These are phyloP conservation scores for Drosophila paulistorum DNA, from an alignment of 1,140 invertebrate species.

Conservation along the genomic window DNA sequence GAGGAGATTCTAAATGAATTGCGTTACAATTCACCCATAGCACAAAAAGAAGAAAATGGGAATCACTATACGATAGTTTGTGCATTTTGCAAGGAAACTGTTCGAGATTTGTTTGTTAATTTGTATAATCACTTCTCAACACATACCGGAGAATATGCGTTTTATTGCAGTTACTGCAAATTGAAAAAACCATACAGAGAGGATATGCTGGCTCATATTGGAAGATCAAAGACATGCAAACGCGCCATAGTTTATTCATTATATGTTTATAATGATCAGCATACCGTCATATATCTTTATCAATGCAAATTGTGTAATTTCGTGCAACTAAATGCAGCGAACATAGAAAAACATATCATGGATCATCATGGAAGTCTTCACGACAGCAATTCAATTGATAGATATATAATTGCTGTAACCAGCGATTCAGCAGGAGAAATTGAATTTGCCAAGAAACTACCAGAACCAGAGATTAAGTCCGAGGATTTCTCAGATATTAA, in stretches of 20 bases:
- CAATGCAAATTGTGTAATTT: constrained; percentile 8
- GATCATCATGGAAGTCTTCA: constrained; percentile 9
- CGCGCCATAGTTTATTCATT: neutral
- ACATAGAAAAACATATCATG: constrained; percentile 4
- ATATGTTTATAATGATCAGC: neutral
- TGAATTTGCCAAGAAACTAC: neutral
- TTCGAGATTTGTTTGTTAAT: neutral
- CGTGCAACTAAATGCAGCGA: constrained; percentile 10
- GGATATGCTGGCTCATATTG: neutral
- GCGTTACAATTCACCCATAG: neutral
- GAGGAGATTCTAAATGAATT: neutral
- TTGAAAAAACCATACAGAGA: constrained; percentile 3
- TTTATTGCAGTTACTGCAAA: constrained; percentile 9
- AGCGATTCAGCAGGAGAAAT: neutral
- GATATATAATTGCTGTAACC: neutral
- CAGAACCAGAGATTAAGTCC: neutral
- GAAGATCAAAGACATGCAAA: neutral
- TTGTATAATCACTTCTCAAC: constrained; percentile 12
- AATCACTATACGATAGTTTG: neutral
- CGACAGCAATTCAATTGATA: neutral
- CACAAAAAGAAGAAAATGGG: neutral
- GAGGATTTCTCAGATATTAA: too few relatives aligned
- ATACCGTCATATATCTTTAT: constrained; percentile 6
- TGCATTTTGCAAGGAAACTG: constrained; percentile 1
- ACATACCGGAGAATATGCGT: constrained; percentile 13